These are phyloP conservation scores for Aphis craccivora DNA, from an alignment of 1,140 invertebrate genomes.

Conservation along the genomic window DNA sequence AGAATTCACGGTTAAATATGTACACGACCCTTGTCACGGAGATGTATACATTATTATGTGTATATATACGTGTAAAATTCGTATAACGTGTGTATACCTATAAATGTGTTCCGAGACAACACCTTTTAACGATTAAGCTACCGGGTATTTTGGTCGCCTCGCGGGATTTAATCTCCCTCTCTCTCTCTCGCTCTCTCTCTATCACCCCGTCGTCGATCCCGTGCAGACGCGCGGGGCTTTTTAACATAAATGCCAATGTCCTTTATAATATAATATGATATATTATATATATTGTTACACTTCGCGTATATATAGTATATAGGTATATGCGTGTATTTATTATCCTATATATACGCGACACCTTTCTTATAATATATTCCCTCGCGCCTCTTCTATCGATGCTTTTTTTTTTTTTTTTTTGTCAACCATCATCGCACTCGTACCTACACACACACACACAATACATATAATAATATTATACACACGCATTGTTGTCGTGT, in stretches of 20 bases:
- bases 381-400: not conserved
- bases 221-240: not conserved
- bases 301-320: not conserved
- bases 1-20: not conserved
- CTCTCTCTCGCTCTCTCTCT: too few species aligned
- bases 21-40: slow-evolving; percentile 50
- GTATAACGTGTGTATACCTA: not conserved
- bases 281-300: not conserved
- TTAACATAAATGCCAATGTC: slow-evolving; percentile 44
- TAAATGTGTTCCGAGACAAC: slow-evolving; percentile 43
- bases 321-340: not conserved
- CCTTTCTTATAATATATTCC: slow-evolving; percentile 39
- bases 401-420: slow-evolving; percentile 16
- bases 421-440: not conserved
- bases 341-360: not conserved
- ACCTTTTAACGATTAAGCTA: slow-evolving; percentile 58
- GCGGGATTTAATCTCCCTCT: slow-evolving; percentile 49
- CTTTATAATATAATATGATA: too few species aligned
- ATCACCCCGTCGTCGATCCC: too few species aligned
- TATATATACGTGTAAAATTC: not conserved
- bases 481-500: slow-evolving; percentile 23
- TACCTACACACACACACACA: not conserved
- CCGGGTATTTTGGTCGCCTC: slow-evolving; percentile 45
- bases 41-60: not conserved
- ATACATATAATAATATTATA: slow-evolving; percentile 5